Evolutionary conservation across 2,888 invertebrate genomes (phyloP).

Genomic region (Eupithecia inturbata): DNA sequence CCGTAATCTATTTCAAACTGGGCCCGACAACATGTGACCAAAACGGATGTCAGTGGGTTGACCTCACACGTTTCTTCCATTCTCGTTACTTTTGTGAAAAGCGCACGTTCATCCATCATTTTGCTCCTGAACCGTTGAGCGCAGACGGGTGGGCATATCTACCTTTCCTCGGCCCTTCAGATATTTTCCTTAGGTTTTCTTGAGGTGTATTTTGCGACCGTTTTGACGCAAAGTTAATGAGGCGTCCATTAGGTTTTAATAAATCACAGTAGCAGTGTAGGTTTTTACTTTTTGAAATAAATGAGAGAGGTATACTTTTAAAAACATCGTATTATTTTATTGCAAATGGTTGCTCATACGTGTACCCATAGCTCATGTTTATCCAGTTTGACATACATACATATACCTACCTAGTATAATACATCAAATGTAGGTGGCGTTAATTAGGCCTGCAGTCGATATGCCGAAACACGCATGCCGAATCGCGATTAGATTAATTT

Average conservation of each 20-base stretch:
- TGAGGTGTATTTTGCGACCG: constrained; percentile 1
- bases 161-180: constrained; percentile 49
- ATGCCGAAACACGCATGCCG: background rate
- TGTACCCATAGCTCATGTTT: background rate
- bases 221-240: constrained; percentile 1
- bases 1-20: constrained; percentile 71
- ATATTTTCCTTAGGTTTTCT: constrained; percentile 34
- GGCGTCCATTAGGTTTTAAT: constrained; percentile 9
- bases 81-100: constrained; percentile 72
- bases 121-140: constrained; percentile 63
- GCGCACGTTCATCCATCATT: constrained; percentile 73
- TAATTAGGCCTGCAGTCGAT: constrained; percentile 1
- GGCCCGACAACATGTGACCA: constrained; percentile 67
- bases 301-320: background rate
- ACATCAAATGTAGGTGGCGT: background rate
- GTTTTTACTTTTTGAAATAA: background rate
- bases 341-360: background rate
- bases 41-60: constrained; percentile 62
- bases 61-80: constrained; percentile 72
- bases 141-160: constrained; percentile 56
- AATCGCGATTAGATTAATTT: constrained; percentile 4
- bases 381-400: background rate
- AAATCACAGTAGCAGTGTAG: background rate
- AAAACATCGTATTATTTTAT: background rate
- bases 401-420: background rate